Base-by-base conservation (phyloP, 2,113 vertebrate species). In the Strigops habroptila region DNA sequence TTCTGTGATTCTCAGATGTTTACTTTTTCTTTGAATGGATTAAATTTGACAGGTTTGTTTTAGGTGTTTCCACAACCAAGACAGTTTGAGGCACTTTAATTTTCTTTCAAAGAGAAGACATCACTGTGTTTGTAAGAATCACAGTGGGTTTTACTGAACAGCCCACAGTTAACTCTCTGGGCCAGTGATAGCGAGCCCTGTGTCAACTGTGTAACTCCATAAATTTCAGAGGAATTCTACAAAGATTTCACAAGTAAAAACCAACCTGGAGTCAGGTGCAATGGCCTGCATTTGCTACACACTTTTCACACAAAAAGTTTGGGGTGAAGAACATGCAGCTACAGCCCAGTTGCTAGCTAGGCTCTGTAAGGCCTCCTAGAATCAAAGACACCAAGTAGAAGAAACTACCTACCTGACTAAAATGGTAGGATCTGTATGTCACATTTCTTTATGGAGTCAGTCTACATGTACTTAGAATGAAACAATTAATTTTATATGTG, bases 321-420 rank as follows among this genome's bases (percentile, higher is more conserved):
- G 12, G 6, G 19, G 2, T 51, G 37, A 80, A 43, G 70, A 83
- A 10, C 5, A 17, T 24, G 18, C 9, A 49, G 11, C 18, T 80
- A 30, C 24, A 25, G 21, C 8, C 37, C 31, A 43, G 18, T 2
- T 0, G 11, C 11, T 60, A 1, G 11, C 11, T 64, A 35, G n/a
- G 8, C 28, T 67, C 17, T 68, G 3, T 44, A 39, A 28, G 59
- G 41, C 7, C 33, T 60, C 8, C 18, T 44, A 44, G 16, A 82
- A 63, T 6, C 3, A 64, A 76, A 76, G 12, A 35, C 41, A 57
- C 19, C 14, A 41, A 46, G 12, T 13, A 31, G 24, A 55, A 39
- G 31, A 64, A 91, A 52, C 6, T 49, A 81, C 6, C 5, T 24
- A 35, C 6, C 24, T 78, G 37, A 84, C 44, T 59, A 60, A 88